Conservation (phyloP, 2,797 vertebrate species). For the Antrozous pallidus region DNA sequence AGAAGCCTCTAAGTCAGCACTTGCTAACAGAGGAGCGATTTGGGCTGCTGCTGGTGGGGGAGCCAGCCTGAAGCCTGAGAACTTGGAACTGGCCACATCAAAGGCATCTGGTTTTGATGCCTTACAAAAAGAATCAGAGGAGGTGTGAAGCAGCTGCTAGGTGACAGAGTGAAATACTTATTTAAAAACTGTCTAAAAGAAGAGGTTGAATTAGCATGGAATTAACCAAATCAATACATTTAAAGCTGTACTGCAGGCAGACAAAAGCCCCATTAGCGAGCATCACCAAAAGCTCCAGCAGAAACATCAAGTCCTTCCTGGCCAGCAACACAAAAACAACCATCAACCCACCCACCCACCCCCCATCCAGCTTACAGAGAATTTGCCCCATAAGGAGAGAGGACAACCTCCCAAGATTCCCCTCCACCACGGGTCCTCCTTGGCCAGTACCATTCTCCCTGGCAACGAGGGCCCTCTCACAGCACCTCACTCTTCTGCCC, state of each 20-base stretch:
- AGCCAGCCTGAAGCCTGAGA: not conserved
- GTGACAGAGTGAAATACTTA: not conserved
- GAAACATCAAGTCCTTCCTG: not conserved
- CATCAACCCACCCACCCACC: not conserved
- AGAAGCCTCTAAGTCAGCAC: not conserved
- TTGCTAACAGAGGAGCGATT: not conserved
- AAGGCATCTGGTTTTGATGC: not conserved
- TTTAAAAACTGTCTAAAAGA: not conserved
- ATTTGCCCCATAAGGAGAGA: not conserved
- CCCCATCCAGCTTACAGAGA: not conserved
- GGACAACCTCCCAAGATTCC: not conserved
- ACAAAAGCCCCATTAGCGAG: not conserved
- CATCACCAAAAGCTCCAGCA: not conserved
- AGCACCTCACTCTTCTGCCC: not conserved
- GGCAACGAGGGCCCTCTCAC: not conserved
- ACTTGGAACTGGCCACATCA: rapidly evolving
- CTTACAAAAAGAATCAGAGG: not conserved
- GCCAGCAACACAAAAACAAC: not conserved
- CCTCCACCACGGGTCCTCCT: not conserved
- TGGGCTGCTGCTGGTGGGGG: not conserved
- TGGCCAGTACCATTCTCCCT: rapidly evolving
- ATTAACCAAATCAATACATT: not conserved
- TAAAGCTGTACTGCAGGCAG: not conserved
- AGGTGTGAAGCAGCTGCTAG: not conserved
- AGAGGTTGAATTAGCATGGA: not conserved